Evolutionary conservation across 2,797 vertebrate species (phyloP).

Genomic region (Lophura swinhoii): DNA sequence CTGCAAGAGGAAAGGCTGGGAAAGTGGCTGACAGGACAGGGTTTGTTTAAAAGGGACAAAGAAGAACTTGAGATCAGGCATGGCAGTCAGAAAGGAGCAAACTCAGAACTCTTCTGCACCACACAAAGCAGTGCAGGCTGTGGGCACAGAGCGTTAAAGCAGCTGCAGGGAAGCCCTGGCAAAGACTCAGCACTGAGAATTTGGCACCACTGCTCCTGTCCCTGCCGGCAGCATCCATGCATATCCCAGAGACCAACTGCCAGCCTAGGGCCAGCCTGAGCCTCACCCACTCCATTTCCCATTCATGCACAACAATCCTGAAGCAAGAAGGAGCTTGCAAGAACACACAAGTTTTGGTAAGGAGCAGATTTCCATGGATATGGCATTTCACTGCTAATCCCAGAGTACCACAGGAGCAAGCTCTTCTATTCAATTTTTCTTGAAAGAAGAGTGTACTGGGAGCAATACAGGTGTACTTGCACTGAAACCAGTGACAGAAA

Average conservation of each 20-base stretch:
- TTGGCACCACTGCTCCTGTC: neutral
- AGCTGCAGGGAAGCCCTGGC: neutral
- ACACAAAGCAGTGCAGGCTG: neutral
- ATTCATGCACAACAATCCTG: neutral
- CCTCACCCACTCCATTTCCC: constrained; percentile 27
- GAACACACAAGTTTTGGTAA: constrained; percentile 18
- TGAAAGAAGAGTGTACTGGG: neutral
- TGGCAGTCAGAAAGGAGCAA: neutral
- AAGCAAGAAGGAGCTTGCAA: constrained; percentile 19
- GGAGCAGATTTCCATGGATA: neutral
- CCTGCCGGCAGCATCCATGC: fast-evolving
- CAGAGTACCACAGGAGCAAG: neutral
- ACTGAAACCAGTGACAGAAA: neutral
- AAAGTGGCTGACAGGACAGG: neutral
- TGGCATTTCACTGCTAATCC: neutral
- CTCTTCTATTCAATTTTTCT: neutral
- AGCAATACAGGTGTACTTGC: fast-evolving
- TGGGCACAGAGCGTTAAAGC: neutral
- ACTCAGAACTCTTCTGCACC: neutral
- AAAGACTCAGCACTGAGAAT: neutral
- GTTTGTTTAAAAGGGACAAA: neutral
- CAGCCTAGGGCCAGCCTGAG: neutral
- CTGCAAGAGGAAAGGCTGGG: neutral
- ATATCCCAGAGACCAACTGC: neutral
- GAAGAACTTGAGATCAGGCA: neutral